These are phyloP conservation scores for Diorhabda sublineata DNA, from an alignment of 1,140 invertebrate species.

Conservation along the genomic window DNA sequence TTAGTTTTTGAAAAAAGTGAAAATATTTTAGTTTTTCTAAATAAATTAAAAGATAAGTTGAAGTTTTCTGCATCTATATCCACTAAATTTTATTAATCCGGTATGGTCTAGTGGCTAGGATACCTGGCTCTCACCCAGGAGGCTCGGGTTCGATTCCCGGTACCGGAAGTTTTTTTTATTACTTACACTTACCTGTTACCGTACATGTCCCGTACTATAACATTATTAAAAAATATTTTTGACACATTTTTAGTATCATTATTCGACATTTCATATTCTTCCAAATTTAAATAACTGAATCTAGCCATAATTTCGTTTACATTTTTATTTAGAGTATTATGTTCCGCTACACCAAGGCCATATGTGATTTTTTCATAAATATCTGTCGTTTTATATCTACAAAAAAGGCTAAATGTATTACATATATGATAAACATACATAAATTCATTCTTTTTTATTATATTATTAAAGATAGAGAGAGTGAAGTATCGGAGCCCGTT, in stretches of 20 bases:
- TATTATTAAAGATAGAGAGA: too few species aligned
- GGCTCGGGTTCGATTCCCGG: slow-evolving; percentile 41
- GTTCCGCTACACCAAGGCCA: slow-evolving; percentile 33
- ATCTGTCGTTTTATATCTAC: neutral
- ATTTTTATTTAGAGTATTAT: slow-evolving; percentile 26
- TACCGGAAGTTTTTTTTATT: slow-evolving; percentile 32
- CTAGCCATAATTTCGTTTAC: slow-evolving; percentile 28
- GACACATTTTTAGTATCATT: slow-evolving; percentile 25
- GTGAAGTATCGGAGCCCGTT: too few species aligned
- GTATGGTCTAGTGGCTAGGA: slow-evolving; percentile 41
- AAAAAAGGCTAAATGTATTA: neutral
- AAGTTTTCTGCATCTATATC: too few species aligned
- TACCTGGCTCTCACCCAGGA: slow-evolving; percentile 41
- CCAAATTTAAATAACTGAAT: slow-evolving; percentile 33
- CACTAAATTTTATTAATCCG: slow-evolving; percentile 20
- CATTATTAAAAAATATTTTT: slow-evolving; percentile 33
- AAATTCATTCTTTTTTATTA: too few species aligned
- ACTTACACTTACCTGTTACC: slow-evolving; percentile 36
- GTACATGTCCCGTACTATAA: slow-evolving; percentile 40
- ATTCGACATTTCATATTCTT: slow-evolving; percentile 31
- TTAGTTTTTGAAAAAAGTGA: too few species aligned
- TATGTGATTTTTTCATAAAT: slow-evolving; percentile 24
- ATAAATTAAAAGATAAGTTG: too few species aligned
- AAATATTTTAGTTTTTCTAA: too few species aligned
- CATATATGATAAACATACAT: too few species aligned